Evolutionary conservation across 2,113 vertebrate species (phyloP).

Genomic region (Nyctibius bracteatus): DNA sequence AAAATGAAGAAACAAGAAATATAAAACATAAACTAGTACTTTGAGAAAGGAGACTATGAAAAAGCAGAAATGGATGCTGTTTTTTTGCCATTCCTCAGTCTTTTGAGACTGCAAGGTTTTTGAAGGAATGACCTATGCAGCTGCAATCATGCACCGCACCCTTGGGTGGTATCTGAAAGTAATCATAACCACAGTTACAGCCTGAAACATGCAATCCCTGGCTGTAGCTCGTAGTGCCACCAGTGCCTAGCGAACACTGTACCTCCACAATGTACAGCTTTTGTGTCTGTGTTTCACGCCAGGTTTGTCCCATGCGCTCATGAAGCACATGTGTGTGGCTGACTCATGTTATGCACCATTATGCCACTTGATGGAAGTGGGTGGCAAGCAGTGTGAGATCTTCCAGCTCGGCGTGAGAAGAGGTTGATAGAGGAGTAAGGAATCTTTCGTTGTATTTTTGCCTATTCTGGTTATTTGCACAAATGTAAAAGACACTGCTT

Average conservation of each 20-base stretch:
- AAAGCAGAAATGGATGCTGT: neutral
- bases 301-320: neutral
- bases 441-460: neutral
- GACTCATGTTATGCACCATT: neutral
- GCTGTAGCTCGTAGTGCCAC: neutral
- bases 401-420: neutral
- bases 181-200: neutral
- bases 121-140: neutral
- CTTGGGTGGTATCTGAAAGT: neutral
- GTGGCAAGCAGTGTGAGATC: neutral
- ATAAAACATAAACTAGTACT: neutral
- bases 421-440: neutral
- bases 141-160: neutral
- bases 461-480: neutral
- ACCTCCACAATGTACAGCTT: no score
- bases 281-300: fast-evolving
- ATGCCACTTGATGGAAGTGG: fast-evolving
- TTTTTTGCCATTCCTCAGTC: neutral
- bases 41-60: neutral
- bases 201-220: neutral
- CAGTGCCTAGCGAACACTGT: neutral
- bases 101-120: neutral
- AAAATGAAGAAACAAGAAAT: neutral
- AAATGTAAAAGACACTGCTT: neutral
- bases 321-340: neutral